phyloP scores from a whole-genome alignment of 2,113 vertebrate genomes.

The Burhinus bistriatus region DNA sequence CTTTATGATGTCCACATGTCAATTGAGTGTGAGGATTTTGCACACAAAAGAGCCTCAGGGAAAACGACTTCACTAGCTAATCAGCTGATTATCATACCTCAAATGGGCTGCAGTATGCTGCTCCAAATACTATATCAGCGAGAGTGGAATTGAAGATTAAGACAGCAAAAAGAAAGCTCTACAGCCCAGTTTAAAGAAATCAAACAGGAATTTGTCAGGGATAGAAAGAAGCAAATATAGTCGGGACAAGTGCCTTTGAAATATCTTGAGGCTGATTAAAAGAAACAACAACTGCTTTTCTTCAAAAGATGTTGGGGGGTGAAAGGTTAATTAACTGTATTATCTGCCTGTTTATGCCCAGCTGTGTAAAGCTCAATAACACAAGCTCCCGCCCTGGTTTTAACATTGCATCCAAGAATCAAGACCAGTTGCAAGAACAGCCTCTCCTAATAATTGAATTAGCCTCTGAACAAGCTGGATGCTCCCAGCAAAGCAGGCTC shows the following conservation, averaged over 20 bases:
- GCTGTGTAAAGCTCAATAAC: slow-evolving; percentile 72
- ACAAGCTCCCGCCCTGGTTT: slow-evolving; percentile 47
- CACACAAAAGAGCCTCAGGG: slow-evolving; percentile 99
- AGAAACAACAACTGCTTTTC: slow-evolving; percentile 62
- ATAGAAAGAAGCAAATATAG: slow-evolving; percentile 50
- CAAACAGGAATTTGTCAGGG: slow-evolving; percentile 74
- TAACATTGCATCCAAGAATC: slow-evolving; percentile 63
- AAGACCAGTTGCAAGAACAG: slow-evolving; percentile 55
- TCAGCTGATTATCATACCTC: slow-evolving; percentile 99
- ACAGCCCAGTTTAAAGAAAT: slow-evolving; percentile 73
- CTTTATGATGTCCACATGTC: slow-evolving; percentile 99
- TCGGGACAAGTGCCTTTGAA: slow-evolving; percentile 51
- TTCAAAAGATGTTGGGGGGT: slow-evolving; percentile 61
- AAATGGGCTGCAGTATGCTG: slow-evolving; percentile 87
- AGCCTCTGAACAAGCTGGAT: slow-evolving; percentile 18
- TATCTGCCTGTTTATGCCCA: slow-evolving; percentile 77
- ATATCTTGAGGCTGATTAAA: slow-evolving; percentile 57
- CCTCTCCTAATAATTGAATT: slow-evolving; percentile 73
- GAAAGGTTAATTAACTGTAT: slow-evolving; percentile 81
- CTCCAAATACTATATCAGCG: slow-evolving; percentile 77
- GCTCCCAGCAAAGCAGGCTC: not conserved
- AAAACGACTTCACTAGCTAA: slow-evolving; percentile 98
- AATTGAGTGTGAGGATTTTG: slow-evolving; percentile 99
- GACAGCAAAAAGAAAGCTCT: slow-evolving; percentile 71
- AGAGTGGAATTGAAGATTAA: slow-evolving; percentile 80